A percentile compares a stretch with the other conserved stretches of the same genome.
Evolutionary conservation across 92 coral and sea anemone genomes (phyloP).

Genomic region (Parazoanthus darwini): DNA sequence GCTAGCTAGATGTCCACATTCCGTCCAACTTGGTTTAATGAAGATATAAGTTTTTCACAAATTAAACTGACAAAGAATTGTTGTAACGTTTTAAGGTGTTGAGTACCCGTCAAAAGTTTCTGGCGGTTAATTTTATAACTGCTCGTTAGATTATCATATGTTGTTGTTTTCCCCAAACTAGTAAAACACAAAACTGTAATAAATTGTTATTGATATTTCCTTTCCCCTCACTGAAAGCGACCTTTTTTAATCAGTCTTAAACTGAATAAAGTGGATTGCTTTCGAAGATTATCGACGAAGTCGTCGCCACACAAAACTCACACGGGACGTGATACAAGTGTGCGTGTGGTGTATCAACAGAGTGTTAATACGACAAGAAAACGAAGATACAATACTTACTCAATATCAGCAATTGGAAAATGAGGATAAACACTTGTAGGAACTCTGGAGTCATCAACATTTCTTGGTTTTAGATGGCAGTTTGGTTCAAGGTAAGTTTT

Average conservation of each 20-base stretch:
- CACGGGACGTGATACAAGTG: not conserved
- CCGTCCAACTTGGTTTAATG: not conserved
- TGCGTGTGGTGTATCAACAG: not conserved
- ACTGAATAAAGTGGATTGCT: not conserved
- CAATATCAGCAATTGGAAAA: constrained; percentile 24
- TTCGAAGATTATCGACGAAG: not conserved
- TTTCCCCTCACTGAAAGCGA: not conserved
- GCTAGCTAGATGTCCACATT: not conserved
- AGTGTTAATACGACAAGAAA: not conserved
- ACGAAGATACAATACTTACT: constrained; percentile 13
- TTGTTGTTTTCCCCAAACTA: too few species aligned
- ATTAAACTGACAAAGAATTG: not conserved
- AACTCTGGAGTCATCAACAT: not conserved
- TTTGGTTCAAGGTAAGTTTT: not conserved
- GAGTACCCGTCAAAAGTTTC: too few species aligned
- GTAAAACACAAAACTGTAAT: too few species aligned
- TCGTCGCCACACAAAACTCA: too few species aligned
- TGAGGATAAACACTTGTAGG: not conserved
- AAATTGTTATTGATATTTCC: not conserved
- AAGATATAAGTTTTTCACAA: not conserved
- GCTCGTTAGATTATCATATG: too few species aligned
- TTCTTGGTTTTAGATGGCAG: not conserved
- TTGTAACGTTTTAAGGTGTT: not conserved
- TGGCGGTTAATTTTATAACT: too few species aligned
- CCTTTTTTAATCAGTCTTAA: too few species aligned